These are phyloP conservation scores for Lochmaea crataegi DNA, from an alignment of 2,888 invertebrate species.

Conservation along the genomic window DNA sequence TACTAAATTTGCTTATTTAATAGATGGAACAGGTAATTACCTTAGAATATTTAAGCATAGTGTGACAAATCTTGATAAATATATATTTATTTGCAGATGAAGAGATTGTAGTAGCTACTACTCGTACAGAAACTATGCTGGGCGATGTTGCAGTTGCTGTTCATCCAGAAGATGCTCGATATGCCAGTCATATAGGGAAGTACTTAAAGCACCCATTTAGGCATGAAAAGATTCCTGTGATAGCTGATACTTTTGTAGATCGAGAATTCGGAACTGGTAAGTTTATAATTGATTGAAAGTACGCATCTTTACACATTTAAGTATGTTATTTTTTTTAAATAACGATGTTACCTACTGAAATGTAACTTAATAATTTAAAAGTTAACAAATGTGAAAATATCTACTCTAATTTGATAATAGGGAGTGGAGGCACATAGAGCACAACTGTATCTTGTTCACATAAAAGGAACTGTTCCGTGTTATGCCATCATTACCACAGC, in stretches of 20 bases:
- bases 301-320: background rate
- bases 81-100: constrained; percentile 66
- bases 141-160: constrained; percentile 99
- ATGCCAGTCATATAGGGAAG: constrained; percentile 79
- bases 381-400: too few species aligned
- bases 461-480: too few species aligned
- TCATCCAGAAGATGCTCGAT: constrained; percentile 90
- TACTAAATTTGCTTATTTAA: constrained; percentile 90
- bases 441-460: too few species aligned
- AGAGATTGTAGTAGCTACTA: constrained; percentile 94
- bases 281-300: constrained; percentile 32
- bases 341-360: background rate
- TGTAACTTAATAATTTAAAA: too few species aligned
- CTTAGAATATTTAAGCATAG: background rate
- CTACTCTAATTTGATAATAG: too few species aligned
- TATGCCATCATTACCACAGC: too few species aligned
- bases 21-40: constrained; percentile 69
- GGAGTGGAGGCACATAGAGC: too few species aligned
- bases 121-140: constrained; percentile 98
- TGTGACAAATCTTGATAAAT: background rate
- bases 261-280: constrained; percentile 93
- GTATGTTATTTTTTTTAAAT: background rate
- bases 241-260: constrained; percentile 95
- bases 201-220: constrained; percentile 89
- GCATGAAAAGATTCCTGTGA: constrained; percentile 84